These are phyloP conservation scores for Yponomeuta malinellus DNA, from an alignment of 2,888 invertebrate genomes.

Conservation along the genomic window DNA sequence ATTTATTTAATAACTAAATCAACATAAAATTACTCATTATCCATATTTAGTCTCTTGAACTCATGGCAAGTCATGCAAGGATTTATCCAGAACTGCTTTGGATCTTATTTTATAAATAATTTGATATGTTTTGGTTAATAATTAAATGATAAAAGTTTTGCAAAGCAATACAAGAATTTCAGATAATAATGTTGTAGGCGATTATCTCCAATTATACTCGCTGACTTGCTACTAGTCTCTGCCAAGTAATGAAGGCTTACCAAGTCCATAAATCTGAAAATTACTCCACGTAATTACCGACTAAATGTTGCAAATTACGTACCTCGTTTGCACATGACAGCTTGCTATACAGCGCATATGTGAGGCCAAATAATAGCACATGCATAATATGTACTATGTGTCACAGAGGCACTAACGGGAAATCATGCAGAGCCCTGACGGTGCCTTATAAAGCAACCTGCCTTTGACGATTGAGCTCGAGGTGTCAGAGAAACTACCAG, in stretches of 20 bases:
- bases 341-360: slow-evolving; percentile 13
- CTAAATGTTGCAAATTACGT: slow-evolving; percentile 43
- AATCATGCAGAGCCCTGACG: slow-evolving; percentile 30
- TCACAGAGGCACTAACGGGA: slow-evolving; percentile 46
- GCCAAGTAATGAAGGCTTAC: slow-evolving; percentile 34
- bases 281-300: slow-evolving; percentile 38
- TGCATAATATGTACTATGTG: slow-evolving; percentile 16
- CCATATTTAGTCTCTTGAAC: too few relatives aligned
- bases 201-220: slow-evolving; percentile 2
- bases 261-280: slow-evolving; percentile 47
- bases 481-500: slow-evolving; percentile 9
- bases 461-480: slow-evolving; percentile 20
- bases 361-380: slow-evolving; percentile 38
- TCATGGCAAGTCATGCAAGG: too few relatives aligned
- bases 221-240: slow-evolving; percentile 28
- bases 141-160: too few relatives aligned
- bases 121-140: too few relatives aligned
- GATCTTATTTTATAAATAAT: too few relatives aligned
- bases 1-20: too few relatives aligned
- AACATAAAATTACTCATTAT: too few relatives aligned
- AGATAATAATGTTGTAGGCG: not conserved
- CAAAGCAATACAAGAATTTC: not conserved
- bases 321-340: slow-evolving; percentile 30
- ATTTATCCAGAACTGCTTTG: too few relatives aligned
- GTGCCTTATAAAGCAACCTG: slow-evolving; percentile 46